Percentiles rank a stretch among this genome's conserved stretches.
Evolutionary conservation across 1,140 invertebrate species (phyloP).

Genomic region (Paraescarpia echinospica): DNA sequence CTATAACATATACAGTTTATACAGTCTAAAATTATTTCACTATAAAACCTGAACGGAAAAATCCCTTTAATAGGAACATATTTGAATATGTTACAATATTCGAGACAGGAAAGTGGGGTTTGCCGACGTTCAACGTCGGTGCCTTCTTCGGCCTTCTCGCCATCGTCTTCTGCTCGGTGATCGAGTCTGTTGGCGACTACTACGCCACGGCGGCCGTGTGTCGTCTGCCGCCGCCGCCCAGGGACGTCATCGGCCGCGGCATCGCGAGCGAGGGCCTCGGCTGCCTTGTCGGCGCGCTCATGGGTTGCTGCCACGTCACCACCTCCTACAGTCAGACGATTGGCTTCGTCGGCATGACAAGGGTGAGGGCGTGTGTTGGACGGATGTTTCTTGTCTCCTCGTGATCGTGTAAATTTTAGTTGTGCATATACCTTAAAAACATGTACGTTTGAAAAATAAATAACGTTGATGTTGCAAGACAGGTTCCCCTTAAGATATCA

Average conservation of each 20-base stretch:
- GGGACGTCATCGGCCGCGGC: slow-evolving; percentile 66
- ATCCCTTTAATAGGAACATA: no score
- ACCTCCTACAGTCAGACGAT: slow-evolving; percentile 69
- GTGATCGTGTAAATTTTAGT: neutral
- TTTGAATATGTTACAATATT: neutral
- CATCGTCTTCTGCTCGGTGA: slow-evolving; percentile 53
- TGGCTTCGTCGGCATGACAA: slow-evolving; percentile 41
- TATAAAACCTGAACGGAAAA: no score
- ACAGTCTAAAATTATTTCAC: no score
- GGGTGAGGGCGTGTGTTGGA: slow-evolving; percentile 26
- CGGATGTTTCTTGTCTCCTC: neutral
- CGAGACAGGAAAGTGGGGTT: slow-evolving; percentile 54
- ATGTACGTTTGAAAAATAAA: no score
- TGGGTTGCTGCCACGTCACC: slow-evolving; percentile 78
- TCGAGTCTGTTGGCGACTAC: slow-evolving; percentile 60
- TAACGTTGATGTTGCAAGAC: no score
- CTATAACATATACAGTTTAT: no score
- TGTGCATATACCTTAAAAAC: no score
- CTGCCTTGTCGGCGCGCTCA: slow-evolving; percentile 76
- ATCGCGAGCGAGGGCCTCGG: slow-evolving; percentile 82
- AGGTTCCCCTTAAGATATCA: no score
- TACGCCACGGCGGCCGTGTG: slow-evolving; percentile 53
- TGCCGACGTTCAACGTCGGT: slow-evolving; percentile 48
- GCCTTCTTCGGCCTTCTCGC: slow-evolving; percentile 54
- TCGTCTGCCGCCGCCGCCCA: slow-evolving; percentile 48